Conservation (phyloP, 2,113 vertebrate species). For the Myiozetetes cayanensis region DNA sequence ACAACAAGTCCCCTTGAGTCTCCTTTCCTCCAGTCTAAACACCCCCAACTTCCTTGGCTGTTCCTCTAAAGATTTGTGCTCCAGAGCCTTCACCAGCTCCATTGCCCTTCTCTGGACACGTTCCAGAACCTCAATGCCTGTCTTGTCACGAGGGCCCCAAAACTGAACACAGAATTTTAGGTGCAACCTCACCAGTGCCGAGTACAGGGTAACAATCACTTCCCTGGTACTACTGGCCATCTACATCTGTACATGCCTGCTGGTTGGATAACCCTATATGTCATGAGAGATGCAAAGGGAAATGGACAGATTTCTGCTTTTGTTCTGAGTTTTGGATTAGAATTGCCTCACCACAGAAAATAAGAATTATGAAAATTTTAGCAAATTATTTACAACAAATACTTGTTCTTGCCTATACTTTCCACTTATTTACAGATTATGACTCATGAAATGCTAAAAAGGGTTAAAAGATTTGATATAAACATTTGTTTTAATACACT, state of each 20-base stretch:
- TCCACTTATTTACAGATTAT: not conserved
- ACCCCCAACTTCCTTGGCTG: fast-evolving
- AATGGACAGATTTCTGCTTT: not conserved
- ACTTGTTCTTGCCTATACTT: not conserved
- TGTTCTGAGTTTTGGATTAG: not conserved
- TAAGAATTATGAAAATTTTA: not conserved
- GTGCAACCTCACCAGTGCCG: fast-evolving
- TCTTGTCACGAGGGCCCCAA: not conserved
- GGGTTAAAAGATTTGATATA: not conserved
- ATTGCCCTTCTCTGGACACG: not conserved
- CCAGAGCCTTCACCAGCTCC: not conserved
- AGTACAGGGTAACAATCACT: fast-evolving
- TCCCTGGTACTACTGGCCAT: not conserved
- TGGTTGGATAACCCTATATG: not conserved
- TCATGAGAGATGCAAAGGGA: not conserved
- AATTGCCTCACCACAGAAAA: not conserved
- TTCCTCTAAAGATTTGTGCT: not conserved
- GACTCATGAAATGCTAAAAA: not conserved
- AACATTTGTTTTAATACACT: not conserved
- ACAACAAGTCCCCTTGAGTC: not conserved
- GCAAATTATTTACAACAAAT: not conserved
- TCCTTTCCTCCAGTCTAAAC: not conserved
- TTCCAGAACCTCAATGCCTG: not conserved
- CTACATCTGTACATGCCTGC: not conserved
- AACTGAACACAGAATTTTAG: not conserved